These are phyloP conservation scores for Smutsia temminckii DNA, from an alignment of 2,797 vertebrate genomes.

Conservation along the genomic window DNA sequence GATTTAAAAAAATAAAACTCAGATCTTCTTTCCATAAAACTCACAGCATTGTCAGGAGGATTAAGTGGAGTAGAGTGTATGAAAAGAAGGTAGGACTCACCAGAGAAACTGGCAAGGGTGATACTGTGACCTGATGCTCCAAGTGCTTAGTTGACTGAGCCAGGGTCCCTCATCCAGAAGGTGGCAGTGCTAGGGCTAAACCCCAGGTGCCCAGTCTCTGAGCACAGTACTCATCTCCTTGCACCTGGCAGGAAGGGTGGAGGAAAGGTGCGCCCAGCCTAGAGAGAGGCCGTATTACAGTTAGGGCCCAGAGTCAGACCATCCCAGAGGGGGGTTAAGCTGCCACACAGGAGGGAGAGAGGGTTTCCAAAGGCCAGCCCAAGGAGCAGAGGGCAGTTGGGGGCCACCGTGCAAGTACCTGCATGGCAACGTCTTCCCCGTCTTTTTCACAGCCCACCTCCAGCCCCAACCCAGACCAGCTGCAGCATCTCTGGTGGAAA, in stretches of 20 bases:
- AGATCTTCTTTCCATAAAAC: background rate
- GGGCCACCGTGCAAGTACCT: background rate
- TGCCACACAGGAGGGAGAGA: background rate
- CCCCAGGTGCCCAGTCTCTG: background rate
- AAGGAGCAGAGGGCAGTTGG: background rate
- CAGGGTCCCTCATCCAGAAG: background rate
- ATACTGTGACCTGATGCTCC: background rate
- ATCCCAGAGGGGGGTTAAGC: background rate
- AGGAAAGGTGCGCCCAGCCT: rapidly evolving
- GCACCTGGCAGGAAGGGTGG: background rate
- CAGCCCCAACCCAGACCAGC: background rate
- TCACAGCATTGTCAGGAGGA: background rate
- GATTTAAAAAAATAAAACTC: background rate
- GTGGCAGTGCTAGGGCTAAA: background rate
- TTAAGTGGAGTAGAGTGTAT: background rate
- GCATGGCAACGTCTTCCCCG: rapidly evolving
- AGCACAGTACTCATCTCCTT: background rate
- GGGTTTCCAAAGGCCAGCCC: background rate
- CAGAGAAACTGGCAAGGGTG: background rate
- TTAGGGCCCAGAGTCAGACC: background rate
- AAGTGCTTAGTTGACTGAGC: background rate
- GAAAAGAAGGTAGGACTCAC: background rate
- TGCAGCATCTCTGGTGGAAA: constrained; percentile 51
- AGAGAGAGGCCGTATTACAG: background rate
- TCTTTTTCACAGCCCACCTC: background rate